Base-by-base conservation (phyloP, 2,113 vertebrate species). In the Hippocampus abdominalis region DNA sequence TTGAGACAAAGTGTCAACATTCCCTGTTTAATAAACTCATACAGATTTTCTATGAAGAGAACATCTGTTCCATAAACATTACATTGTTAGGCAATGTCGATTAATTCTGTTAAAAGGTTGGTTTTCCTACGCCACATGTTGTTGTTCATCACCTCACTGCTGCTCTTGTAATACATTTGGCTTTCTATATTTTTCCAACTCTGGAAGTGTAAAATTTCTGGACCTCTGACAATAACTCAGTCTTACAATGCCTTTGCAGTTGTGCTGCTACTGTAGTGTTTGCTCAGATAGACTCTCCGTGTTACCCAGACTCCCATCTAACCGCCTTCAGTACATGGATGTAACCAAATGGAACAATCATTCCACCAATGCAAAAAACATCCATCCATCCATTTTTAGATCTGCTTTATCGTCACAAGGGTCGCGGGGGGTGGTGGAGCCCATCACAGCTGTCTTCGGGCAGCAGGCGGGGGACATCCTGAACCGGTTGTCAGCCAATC, bases 1-100 rank as follows among this genome's bases (percentile, higher is more conserved):
- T 71, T 77, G 2, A 21, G 11, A 46, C 32, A 18, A 62, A 69
- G 23, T 46, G 62, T 79, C 66, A 61, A 69, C 61, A 23, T 71
- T 76, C 48, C 27, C 32, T 71, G 39, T 65, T 64, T 71, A 74
- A 81, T 74, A 60, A 51, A 32, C 66, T 12, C 9, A 48, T 64
- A 40, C 23, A 12, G 44, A 64, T 27, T 74, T 68, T 60, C 66
- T 57, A 66, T 54, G 64, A 51, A 74, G 4, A 60, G 29, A 57
- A 76, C 70, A 73, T 42, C 61, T 27, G 40, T 70, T 16, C 53
- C 2, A 15, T 61, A 15, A 23, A 44, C 3, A 18, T 64, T 4
- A n/a, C 7, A n/a, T 51, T 6, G 23, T 69, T 49, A 7, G 18
- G 64, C 51, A 46, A 44, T 29, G 16, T 2, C 29, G 15, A 64